These are phyloP conservation scores for Drosophila aff. DNA, from an alignment of 1,140 invertebrate species.

Conservation along the genomic window DNA sequence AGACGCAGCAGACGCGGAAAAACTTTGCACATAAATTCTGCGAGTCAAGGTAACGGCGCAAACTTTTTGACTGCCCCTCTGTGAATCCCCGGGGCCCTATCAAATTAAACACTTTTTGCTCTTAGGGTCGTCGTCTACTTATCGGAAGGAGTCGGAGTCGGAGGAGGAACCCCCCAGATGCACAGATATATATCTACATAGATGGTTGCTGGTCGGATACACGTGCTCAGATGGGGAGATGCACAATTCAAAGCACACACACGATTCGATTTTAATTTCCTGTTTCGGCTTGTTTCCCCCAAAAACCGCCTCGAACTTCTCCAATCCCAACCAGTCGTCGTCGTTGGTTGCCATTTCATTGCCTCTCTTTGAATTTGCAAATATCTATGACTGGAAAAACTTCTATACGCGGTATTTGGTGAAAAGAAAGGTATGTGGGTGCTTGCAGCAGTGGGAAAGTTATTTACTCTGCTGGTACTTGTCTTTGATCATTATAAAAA, in stretches of 20 bases:
- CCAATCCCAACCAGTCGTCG: constrained; percentile 1
- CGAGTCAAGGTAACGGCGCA: constrained; percentile 77
- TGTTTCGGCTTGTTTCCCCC: constrained; percentile 57
- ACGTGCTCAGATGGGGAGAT: constrained; percentile 19
- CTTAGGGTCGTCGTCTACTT: constrained; percentile 39
- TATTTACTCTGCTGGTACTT: too few relatives aligned
- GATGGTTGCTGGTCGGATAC: constrained; percentile 10
- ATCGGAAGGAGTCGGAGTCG: constrained; percentile 22
- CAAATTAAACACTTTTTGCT: constrained; percentile 72
- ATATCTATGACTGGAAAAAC: constrained; percentile 46
- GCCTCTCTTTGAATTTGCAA: constrained; percentile 58
- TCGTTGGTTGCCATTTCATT: constrained; percentile 38
- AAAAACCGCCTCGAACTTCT: constrained; percentile 12
- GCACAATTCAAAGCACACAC: constrained; percentile 37
- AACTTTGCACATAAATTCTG: constrained; percentile 78
- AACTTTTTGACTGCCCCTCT: constrained; percentile 62
- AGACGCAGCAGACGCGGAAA: constrained; percentile 31
- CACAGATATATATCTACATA: constrained; percentile 13
- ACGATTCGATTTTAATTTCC: constrained; percentile 79
- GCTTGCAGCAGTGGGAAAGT: background rate
- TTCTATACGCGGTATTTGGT: constrained; percentile 1
- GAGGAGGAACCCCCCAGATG: constrained; percentile 6
- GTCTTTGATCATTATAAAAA: background rate
- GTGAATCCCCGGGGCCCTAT: constrained; percentile 53
- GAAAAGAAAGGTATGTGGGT: background rate